Evolutionary conservation across 2,113 vertebrate species (phyloP), one percentile per base, ranked within the genome.

Genomic region (Bubo scandiacus): DNA sequence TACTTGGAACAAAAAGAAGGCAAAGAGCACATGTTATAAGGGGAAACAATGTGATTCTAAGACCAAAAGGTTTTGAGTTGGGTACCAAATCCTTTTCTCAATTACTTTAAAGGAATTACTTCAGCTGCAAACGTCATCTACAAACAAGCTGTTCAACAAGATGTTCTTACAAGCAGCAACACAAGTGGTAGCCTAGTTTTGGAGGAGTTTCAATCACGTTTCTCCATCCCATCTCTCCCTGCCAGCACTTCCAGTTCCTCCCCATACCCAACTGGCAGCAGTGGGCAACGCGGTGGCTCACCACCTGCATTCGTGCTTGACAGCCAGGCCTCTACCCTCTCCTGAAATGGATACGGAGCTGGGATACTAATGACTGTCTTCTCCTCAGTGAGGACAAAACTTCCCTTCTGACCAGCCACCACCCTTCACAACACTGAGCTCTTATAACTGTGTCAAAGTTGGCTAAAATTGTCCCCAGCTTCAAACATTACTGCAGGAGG

Each of bases 51-150:
- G 9, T 16, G 40, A 86, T 43, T 81, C 29, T 54, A 92, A 88
- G 32, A 10, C 27, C n/a, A 32, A 74, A 78, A 58, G 8, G 8
- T 26, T 89, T 86, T 4, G 3, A 84, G 54, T 19, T 0, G 1
- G 19, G 17, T 54, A 66, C 18, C 29, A 90, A 79, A 80, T 42
- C 25, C 6, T 54, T 80, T 81, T 58, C 23, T 29, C 59, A 49
- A 19, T 84, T 78, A 67, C 59, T 93, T 80, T 81, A 82, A 94
- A 94, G 88, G 73, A 59, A 92, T 88, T 95, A 90, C 26, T 88
- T 92, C 82, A 92, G 58, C 47, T 90, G 84, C 47, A 92, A 89
- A 62, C 4, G 34, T 61, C 27, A 71, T 15, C 74, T 52, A 47
- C 29, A 66, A 83, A 74, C 10, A 74, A 90, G 11, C 25, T 71